Percentiles rank a stretch among this genome's conserved stretches.
phyloP scores from a whole-genome alignment of 2,797 vertebrate genomes.

The Halcyon smyrnensis region DNA sequence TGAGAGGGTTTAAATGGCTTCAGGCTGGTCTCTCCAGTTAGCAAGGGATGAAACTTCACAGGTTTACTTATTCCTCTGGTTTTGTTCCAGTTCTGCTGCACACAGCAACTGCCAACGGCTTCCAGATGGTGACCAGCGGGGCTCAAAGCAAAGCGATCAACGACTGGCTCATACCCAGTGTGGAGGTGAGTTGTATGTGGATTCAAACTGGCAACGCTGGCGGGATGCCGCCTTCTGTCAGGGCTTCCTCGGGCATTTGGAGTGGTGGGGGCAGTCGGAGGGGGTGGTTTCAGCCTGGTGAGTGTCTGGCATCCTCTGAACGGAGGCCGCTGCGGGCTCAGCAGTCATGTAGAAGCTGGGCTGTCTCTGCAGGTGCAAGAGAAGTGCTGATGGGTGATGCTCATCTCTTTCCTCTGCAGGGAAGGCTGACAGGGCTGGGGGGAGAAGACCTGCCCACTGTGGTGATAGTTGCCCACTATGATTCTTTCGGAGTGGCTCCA shows the following conservation, averaged over 20 bases:
- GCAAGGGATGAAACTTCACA: neutral
- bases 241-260: neutral
- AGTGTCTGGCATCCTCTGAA: neutral
- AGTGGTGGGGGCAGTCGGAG: neutral
- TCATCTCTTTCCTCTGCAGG: conserved; percentile 76
- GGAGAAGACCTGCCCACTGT: conserved; percentile 97
- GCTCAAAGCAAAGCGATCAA: conserved; percentile 95
- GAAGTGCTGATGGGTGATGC: neutral
- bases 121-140: conserved; percentile 98
- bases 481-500: conserved; percentile 95
- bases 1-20: neutral
- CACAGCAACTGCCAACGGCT: conserved; percentile 96
- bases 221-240: neutral
- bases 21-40: neutral
- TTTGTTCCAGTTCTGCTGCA: conserved; percentile 88
- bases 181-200: conserved; percentile 87
- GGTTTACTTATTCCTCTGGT: neutral
- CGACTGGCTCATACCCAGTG: conserved; percentile 97
- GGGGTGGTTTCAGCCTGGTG: neutral
- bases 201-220: neutral
- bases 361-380: neutral
- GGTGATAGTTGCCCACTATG: conserved; percentile 95
- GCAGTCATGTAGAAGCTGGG: neutral
- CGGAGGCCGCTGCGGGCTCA: neutral
- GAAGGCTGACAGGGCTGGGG: conserved; percentile 91